phyloP scores from a whole-genome alignment of 1,140 invertebrate species.

The Leptinotarsa texana region DNA sequence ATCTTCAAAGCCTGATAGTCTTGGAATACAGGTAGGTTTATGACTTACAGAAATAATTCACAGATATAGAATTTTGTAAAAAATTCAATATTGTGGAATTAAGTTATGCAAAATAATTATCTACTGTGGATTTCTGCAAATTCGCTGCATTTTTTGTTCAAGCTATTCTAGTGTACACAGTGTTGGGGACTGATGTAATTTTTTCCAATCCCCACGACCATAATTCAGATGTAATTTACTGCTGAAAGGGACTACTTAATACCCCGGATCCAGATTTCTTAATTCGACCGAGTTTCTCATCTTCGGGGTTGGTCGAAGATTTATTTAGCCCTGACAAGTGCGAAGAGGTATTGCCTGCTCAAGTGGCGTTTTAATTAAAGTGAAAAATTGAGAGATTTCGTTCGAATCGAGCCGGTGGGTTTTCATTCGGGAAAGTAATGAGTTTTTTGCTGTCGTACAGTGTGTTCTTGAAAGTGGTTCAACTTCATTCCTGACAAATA shows the following conservation, averaged over 20 bases:
- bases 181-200: no score
- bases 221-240: neutral
- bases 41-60: no score
- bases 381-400: conserved; percentile 10
- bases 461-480: no score
- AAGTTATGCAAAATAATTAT: no score
- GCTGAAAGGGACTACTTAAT: neutral
- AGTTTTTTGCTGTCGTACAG: neutral
- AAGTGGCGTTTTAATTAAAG: conserved; percentile 16
- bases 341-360: neutral
- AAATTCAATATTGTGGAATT: no score
- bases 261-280: conserved; percentile 1
- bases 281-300: conserved; percentile 14
- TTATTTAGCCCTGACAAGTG: neutral
- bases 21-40: no score
- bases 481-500: no score
- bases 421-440: neutral
- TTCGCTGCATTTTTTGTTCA: no score
- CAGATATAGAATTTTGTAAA: no score
- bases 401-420: neutral
- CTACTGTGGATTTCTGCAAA: no score
- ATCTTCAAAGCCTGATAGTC: no score
- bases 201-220: neutral
- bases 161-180: no score
- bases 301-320: neutral